Percentiles rank a stretch among this genome's conserved stretches.
Conservation (phyloP, 2,888 invertebrate species). For the Tipula vernalis region DNA sequence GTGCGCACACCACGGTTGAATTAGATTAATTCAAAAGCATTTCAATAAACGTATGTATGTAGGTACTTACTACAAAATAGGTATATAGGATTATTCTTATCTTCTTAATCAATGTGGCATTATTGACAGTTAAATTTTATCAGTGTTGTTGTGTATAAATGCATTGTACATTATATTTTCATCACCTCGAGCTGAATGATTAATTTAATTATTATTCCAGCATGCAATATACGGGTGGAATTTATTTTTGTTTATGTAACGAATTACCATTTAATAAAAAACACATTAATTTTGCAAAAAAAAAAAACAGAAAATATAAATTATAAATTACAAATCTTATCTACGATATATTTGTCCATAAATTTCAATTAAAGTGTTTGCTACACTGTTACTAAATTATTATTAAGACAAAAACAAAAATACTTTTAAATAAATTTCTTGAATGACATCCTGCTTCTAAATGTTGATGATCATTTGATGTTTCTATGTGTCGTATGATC, state of each 20-base stretch:
- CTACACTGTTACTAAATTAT: background rate
- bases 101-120: background rate
- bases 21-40: background rate
- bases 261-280: background rate
- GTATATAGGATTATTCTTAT: background rate
- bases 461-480: background rate
- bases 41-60: background rate
- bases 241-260: background rate
- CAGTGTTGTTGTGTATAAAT: background rate
- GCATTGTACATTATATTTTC: background rate
- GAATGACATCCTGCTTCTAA: background rate
- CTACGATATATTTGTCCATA: background rate
- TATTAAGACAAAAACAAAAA: background rate
- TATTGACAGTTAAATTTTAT: background rate
- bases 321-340: background rate
- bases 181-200: background rate
- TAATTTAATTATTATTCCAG: background rate
- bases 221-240: background rate
- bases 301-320: background rate
- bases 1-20: background rate
- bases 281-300: background rate
- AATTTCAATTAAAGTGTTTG: background rate
- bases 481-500: background rate
- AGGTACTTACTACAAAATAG: background rate
- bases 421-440: background rate